A percentile compares a stretch with the other conserved stretches of the same genome.
Conservation (phyloP, 1,140 invertebrate genomes). For the Anthonomus grandis region DNA sequence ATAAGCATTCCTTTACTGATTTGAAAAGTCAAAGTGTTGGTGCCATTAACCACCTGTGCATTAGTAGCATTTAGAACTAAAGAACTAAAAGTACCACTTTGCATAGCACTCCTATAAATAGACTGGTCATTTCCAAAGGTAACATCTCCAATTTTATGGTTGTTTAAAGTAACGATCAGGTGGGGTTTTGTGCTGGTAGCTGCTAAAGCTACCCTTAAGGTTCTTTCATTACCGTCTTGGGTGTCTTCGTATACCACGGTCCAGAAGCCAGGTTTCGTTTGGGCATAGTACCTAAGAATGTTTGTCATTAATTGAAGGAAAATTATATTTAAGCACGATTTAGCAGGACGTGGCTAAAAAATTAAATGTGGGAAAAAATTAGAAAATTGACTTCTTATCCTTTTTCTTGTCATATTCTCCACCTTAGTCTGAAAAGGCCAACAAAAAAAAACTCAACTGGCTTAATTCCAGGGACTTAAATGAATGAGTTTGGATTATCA, state of each 20-base stretch:
- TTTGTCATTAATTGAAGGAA: too few species aligned
- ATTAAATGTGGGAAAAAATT: too few species aligned
- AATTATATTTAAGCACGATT: too few species aligned
- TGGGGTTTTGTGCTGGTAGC: slow-evolving; percentile 11
- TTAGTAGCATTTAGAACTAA: slow-evolving; percentile 2
- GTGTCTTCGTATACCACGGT: slow-evolving; percentile 10
- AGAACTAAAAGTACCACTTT: slow-evolving; percentile 11
- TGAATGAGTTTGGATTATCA: too few species aligned
- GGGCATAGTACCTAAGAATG: slow-evolving; percentile 9
- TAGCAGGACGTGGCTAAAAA: too few species aligned
- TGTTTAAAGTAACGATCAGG: slow-evolving; percentile 11
- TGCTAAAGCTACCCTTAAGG: slow-evolving; percentile 2
- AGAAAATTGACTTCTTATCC: too few species aligned
- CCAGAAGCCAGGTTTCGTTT: slow-evolving; percentile 14
- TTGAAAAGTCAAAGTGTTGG: slow-evolving; percentile 10
- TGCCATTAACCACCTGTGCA: slow-evolving; percentile 9
- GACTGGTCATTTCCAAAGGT: slow-evolving; percentile 15
- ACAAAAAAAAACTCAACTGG: too few species aligned
- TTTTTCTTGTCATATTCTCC: too few species aligned
- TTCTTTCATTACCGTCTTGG: slow-evolving; percentile 7
- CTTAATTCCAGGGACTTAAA: too few species aligned
- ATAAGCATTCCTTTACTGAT: slow-evolving; percentile 12
- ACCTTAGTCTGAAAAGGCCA: too few species aligned
- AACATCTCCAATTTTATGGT: slow-evolving; percentile 8
- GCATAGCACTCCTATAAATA: slow-evolving; percentile 12